phyloP scores from a whole-genome alignment of 2,888 invertebrate species.

The Protophormia terraenovae region DNA sequence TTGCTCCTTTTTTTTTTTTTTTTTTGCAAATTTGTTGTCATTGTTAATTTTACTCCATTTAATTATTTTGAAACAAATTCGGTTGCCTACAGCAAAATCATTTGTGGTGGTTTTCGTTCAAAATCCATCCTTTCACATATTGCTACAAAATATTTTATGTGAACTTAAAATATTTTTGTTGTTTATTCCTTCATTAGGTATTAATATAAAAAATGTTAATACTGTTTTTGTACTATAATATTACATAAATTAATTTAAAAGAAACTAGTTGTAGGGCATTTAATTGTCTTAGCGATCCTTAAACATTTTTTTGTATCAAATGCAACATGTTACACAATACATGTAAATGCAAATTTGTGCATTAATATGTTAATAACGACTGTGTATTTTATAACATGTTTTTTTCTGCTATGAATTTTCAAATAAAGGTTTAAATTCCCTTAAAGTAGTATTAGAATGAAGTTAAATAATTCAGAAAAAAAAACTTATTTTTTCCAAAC shows the following conservation, averaged over 20 bases:
- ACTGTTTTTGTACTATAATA: too few relatives aligned
- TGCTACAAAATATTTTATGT: too few relatives aligned
- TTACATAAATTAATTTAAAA: too few relatives aligned
- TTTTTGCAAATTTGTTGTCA: background rate
- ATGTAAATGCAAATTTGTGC: conserved; percentile 17
- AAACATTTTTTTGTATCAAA: background rate
- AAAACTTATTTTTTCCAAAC: too few relatives aligned
- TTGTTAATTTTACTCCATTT: conserved; percentile 2
- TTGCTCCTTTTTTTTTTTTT: background rate
- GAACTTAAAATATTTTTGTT: too few relatives aligned
- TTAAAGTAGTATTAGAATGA: too few relatives aligned
- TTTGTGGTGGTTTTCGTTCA: too few relatives aligned
- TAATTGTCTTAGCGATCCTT: background rate
- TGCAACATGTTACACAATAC: background rate
- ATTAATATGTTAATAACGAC: conserved; percentile 11
- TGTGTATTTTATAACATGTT: background rate
- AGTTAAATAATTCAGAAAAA: too few relatives aligned
- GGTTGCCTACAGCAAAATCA: background rate
- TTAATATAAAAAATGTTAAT: too few relatives aligned
- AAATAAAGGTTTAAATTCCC: background rate
- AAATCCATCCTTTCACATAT: too few relatives aligned
- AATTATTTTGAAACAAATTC: background rate
- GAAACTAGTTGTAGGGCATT: background rate
- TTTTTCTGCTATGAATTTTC: background rate
- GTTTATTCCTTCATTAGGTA: too few relatives aligned